These are phyloP conservation scores for Bucco capensis DNA, from an alignment of 2,113 vertebrate genomes.

Conservation along the genomic window DNA sequence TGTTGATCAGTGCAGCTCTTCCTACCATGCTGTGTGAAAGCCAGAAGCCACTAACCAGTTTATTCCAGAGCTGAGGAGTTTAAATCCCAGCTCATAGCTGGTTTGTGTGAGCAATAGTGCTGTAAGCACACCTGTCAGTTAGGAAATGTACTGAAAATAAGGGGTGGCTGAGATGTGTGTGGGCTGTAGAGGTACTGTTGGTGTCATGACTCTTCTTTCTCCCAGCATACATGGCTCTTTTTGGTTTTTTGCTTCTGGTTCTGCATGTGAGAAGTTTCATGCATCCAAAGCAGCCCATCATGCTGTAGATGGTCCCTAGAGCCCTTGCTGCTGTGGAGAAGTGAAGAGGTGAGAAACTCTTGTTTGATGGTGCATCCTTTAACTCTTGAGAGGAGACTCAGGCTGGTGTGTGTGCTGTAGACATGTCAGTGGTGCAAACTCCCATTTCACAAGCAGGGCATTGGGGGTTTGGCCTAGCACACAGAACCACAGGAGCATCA, in stretches of 20 bases:
- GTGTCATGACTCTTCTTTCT: neutral
- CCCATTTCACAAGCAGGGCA: neutral
- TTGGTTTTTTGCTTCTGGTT: constrained; percentile 47
- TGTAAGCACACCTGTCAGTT: neutral
- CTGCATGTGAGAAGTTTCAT: constrained; percentile 63
- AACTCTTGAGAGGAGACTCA: neutral
- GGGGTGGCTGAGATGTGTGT: neutral
- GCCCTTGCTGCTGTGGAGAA: neutral
- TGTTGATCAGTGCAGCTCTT: neutral
- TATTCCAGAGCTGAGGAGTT: neutral
- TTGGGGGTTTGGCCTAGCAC: neutral
- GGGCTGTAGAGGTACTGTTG: neutral
- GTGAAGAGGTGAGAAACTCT: neutral
- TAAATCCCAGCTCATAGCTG: neutral
- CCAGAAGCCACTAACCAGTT: neutral
- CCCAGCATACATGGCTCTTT: neutral
- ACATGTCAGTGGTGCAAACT: neutral
- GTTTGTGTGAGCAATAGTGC: neutral
- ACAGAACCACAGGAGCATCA: neutral
- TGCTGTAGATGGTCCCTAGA: constrained; percentile 75
- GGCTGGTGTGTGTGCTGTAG: neutral
- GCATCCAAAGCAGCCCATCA: constrained; percentile 72
- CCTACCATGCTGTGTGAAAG: accelerated
- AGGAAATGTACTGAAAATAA: neutral
- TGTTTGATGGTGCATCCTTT: neutral